A percentile compares a stretch with the other conserved stretches of the same genome.
phyloP scores from a whole-genome alignment of 2,888 invertebrate species.

The Ferdinandea cuprea region DNA sequence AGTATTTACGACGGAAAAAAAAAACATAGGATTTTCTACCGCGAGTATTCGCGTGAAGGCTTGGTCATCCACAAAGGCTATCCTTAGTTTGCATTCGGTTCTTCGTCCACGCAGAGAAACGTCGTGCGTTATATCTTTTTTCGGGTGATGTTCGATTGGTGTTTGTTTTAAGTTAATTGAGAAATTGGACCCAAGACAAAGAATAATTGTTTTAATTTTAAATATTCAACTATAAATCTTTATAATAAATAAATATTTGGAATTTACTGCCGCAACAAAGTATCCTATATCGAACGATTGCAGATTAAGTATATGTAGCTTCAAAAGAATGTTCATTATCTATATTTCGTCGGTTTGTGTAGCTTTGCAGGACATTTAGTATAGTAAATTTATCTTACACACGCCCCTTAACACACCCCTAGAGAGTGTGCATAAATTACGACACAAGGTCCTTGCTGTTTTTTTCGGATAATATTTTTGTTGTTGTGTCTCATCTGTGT shows the following conservation, averaged over 20 bases:
- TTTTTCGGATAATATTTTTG: constrained; percentile 57
- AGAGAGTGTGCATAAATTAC: constrained; percentile 65
- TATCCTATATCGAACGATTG: constrained; percentile 1
- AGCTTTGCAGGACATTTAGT: constrained; percentile 30
- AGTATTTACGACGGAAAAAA: constrained; percentile 6
- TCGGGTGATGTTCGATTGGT: constrained; percentile 23
- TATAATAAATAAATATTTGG: neutral
- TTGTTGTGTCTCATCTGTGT: constrained; percentile 66
- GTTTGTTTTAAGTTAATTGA: constrained; percentile 38
- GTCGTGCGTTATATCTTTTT: constrained; percentile 3
- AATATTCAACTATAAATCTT: neutral
- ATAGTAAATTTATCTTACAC: constrained; percentile 54
- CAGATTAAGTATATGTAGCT: neutral
- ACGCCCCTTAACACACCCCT: constrained; percentile 60
- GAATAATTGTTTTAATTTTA: constrained; percentile 17
- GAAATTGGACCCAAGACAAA: constrained; percentile 14
- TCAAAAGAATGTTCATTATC: constrained; percentile 3
- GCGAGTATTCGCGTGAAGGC: constrained; percentile 41
- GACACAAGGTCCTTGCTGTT: constrained; percentile 60
- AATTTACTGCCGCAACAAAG: constrained; percentile 3
- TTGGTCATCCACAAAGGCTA: constrained; percentile 32
- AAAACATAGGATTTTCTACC: constrained; percentile 33
- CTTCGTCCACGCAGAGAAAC: constrained; percentile 41
- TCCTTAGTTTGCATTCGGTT: constrained; percentile 63
- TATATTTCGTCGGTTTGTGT: constrained; percentile 22